Conservation (phyloP, 2,888 invertebrate species). For the Patella pellucida region DNA sequence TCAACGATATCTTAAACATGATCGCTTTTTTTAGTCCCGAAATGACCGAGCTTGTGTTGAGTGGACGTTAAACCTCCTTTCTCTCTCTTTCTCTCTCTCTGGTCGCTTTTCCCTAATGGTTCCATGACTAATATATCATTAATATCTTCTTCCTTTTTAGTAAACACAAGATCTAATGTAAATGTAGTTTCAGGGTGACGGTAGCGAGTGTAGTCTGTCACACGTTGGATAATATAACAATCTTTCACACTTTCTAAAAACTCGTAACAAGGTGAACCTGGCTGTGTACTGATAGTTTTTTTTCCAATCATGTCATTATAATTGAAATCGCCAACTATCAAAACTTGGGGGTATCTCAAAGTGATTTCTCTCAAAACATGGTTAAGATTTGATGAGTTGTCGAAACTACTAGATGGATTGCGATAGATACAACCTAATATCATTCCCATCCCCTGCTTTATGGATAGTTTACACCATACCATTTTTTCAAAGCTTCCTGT, state of each 20-base stretch:
- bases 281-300: too few species aligned
- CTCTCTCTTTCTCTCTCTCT: too few species aligned
- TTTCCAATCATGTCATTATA: too few species aligned
- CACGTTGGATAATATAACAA: neutral
- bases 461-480: slow-evolving; percentile 1
- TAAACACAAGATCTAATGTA: neutral
- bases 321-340: too few species aligned
- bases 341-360: neutral
- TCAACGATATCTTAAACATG: neutral
- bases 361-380: too few species aligned
- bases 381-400: neutral
- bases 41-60: too few species aligned
- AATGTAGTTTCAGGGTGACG: neutral
- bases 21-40: too few species aligned
- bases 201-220: neutral
- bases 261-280: neutral
- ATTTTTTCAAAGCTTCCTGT: neutral
- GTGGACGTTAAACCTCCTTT: too few species aligned
- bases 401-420: neutral
- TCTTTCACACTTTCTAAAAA: neutral
- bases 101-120: neutral
- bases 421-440: neutral
- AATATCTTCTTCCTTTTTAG: neutral
- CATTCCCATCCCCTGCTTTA: neutral
- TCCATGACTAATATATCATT: neutral